Evolutionary conservation across 2,888 invertebrate genomes (phyloP).

Genomic region (Leptinotarsa peninsularis): DNA sequence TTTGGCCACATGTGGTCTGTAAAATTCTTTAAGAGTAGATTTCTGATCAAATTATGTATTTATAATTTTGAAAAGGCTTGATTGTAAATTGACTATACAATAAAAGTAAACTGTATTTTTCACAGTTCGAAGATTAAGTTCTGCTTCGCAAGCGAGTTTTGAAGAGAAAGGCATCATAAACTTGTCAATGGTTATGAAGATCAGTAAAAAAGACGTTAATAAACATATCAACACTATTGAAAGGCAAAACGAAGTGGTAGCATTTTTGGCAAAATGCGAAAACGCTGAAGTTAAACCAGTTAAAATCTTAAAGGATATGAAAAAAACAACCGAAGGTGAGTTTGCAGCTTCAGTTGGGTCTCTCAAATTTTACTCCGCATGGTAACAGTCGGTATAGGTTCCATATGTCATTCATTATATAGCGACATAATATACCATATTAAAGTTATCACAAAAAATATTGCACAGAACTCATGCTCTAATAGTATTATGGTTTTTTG

Average conservation of each 20-base stretch:
- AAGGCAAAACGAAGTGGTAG: slow-evolving; percentile 84
- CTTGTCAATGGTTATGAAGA: slow-evolving; percentile 75
- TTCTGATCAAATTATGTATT: no score
- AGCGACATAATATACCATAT: no score
- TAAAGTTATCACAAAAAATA: no score
- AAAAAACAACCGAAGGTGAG: slow-evolving; percentile 52
- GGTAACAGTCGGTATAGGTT: no score
- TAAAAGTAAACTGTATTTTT: slow-evolving; percentile 3
- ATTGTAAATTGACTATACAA: no score
- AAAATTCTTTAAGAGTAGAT: no score
- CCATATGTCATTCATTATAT: no score
- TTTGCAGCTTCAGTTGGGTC: not conserved
- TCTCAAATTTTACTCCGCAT: no score
- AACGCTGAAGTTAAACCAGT: slow-evolving; percentile 66
- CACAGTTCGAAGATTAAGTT: slow-evolving; percentile 50
- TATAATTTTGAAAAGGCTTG: no score
- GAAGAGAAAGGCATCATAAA: slow-evolving; percentile 67
- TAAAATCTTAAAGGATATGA: slow-evolving; percentile 49
- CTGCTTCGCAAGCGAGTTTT: slow-evolving; percentile 52
- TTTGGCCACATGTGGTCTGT: no score
- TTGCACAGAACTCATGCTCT: no score
- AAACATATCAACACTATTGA: slow-evolving; percentile 83
- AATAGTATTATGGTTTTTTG: no score
- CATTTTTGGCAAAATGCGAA: slow-evolving; percentile 78
- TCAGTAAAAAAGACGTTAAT: slow-evolving; percentile 79